Percentiles rank a stretch among this genome's conserved stretches.
Evolutionary conservation across 2,113 vertebrate genomes (phyloP).

Genomic region (Todiramphus saurophagus): DNA sequence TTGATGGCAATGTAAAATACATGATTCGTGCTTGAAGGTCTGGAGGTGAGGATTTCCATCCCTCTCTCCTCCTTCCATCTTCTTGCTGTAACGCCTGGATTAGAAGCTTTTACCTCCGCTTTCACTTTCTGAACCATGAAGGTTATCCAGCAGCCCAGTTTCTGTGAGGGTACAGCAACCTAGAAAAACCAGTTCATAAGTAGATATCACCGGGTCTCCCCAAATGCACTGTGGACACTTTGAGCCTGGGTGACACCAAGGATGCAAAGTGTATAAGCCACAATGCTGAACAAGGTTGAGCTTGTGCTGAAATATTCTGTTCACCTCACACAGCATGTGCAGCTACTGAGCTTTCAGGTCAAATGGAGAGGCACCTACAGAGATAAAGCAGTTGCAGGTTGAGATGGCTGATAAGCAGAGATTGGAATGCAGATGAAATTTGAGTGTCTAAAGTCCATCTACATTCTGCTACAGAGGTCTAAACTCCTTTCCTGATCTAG

Average conservation of each 20-base stretch:
- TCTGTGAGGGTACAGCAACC: neutral
- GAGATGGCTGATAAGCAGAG: neutral
- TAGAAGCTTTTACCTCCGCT: neutral
- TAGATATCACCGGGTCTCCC: neutral
- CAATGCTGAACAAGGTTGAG: neutral
- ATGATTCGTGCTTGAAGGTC: neutral
- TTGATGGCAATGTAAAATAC: neutral
- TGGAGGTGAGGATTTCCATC: neutral
- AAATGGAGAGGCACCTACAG: neutral
- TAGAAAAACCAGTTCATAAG: neutral
- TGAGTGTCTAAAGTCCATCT: slow-evolving; percentile 7
- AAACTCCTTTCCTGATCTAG: neutral
- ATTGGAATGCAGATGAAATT: neutral
- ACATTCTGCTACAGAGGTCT: neutral
- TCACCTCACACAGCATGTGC: neutral
- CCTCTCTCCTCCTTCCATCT: neutral
- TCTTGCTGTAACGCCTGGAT: neutral
- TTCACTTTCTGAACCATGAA: neutral
- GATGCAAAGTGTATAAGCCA: neutral
- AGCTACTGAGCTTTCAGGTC: neutral
- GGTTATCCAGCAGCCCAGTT: neutral
- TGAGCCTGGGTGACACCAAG: neutral
- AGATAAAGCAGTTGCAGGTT: neutral
- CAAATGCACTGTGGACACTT: neutral
- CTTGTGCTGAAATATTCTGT: neutral